phyloP scores from a whole-genome alignment of 2,888 invertebrate genomes.

The Cancer borealis region DNA sequence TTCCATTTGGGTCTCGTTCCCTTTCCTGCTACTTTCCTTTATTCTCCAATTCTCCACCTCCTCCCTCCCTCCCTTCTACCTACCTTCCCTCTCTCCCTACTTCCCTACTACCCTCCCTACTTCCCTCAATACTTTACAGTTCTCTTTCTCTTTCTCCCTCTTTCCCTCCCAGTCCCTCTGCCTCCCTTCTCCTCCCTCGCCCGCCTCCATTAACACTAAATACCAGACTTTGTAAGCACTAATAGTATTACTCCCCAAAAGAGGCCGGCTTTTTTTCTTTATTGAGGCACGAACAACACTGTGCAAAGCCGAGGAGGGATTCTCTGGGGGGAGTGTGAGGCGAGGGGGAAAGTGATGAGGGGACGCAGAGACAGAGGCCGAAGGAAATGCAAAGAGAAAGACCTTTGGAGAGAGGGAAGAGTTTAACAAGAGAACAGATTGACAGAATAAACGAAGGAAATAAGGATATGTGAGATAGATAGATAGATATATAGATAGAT shows the following conservation, averaged over 20 bases:
- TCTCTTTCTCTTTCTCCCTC: background rate
- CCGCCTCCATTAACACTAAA: constrained; percentile 33
- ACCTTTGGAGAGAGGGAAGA: background rate
- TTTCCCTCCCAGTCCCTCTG: background rate
- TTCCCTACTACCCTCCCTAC: background rate
- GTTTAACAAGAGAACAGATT: background rate
- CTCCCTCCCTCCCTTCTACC: background rate
- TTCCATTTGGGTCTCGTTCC: constrained; percentile 13
- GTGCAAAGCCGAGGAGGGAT: background rate
- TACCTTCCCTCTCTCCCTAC: background rate
- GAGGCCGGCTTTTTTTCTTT: constrained; percentile 15
- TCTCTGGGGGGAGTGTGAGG: background rate
- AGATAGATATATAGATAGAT: background rate
- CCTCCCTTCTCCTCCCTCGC: background rate
- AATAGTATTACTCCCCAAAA: constrained; percentile 21
- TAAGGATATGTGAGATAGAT: background rate
- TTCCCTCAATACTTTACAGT: background rate
- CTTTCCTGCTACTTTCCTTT: constrained; percentile 24
- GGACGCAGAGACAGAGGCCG: background rate
- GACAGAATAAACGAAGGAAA: background rate
- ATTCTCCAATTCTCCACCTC: background rate
- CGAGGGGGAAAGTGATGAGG: background rate
- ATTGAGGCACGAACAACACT: constrained; percentile 37
- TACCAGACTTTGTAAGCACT: constrained; percentile 32
- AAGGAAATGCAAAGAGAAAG: background rate